Conservation (phyloP, 2,113 vertebrate species). For the Manacus vitellinus region DNA sequence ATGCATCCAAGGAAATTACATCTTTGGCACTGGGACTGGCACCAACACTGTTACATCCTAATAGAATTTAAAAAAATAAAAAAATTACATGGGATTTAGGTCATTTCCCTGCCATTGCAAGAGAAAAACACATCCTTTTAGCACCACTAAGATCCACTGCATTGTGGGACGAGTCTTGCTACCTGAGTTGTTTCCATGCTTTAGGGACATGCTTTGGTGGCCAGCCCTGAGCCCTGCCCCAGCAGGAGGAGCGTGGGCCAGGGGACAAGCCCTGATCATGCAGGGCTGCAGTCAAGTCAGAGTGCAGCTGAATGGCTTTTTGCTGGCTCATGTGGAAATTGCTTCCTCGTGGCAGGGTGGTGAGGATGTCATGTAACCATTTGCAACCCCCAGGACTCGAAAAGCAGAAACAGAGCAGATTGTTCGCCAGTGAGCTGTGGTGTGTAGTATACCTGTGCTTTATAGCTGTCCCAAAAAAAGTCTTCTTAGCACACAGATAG, state of each 20-base stretch:
- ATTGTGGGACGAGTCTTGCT: not conserved
- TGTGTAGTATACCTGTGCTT: not conserved
- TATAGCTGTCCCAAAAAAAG: not conserved
- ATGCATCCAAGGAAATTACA: rapidly evolving
- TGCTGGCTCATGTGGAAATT: not conserved
- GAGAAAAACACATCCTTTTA: not conserved
- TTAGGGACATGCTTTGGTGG: not conserved
- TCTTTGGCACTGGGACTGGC: not conserved
- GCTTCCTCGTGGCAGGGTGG: not conserved
- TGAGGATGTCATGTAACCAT: not conserved
- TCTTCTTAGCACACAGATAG: not conserved
- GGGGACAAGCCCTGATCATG: not conserved
- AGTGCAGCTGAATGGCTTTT: rapidly evolving
- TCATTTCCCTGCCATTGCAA: not conserved
- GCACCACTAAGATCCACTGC: not conserved
- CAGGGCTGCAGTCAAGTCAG: not conserved
- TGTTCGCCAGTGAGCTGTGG: not conserved
- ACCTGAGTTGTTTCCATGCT: not conserved
- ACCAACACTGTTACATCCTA: not conserved
- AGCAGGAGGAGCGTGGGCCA: not conserved
- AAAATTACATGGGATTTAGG: not conserved
- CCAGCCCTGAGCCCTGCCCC: not conserved
- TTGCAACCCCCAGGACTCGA: not conserved
- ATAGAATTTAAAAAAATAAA: not conserved
- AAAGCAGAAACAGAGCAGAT: not conserved